A percentile compares a stretch with the other conserved stretches of the same genome.
phyloP scores from a whole-genome alignment of 2,113 vertebrate genomes.

The Prochilodus magdalenae region DNA sequence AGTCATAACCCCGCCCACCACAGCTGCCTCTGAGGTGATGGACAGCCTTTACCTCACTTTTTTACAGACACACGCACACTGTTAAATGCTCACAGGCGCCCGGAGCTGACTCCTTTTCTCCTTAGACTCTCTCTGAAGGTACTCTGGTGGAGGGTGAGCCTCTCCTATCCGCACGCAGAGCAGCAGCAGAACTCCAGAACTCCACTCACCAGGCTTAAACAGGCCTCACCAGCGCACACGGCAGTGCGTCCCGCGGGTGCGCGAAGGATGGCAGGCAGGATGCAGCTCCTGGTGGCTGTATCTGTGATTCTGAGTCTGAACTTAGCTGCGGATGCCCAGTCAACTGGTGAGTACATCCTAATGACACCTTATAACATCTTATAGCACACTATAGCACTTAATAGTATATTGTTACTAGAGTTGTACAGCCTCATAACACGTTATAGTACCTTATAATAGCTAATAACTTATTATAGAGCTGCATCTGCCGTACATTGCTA shows the following conservation, averaged over 20 bases:
- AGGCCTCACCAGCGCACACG: constrained; percentile 3
- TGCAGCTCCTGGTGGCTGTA: constrained; percentile 64
- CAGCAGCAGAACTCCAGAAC: background rate
- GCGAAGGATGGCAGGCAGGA: constrained; percentile 38
- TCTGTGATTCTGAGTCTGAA: constrained; percentile 78
- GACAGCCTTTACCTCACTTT: constrained; percentile 38
- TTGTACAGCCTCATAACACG: background rate
- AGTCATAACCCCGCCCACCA: constrained; percentile 53
- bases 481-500: background rate
- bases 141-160: background rate
- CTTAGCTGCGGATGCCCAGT: constrained; percentile 68
- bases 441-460: background rate
- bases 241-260: constrained; percentile 19
- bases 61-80: constrained; percentile 40
- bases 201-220: background rate
- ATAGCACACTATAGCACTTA: background rate
- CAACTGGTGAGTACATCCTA: constrained; percentile 61
- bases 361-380: background rate
- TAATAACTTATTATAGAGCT: background rate
- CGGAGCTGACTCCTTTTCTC: constrained; percentile 40
- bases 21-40: constrained; percentile 52
- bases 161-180: background rate
- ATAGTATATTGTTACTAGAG: background rate
- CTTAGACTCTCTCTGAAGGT: constrained; percentile 23
- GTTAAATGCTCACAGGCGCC: constrained; percentile 46